phyloP scores from a whole-genome alignment of 37 sponge, comb jelly and placozoan species.

The Amphimedon queenslandica region DNA sequence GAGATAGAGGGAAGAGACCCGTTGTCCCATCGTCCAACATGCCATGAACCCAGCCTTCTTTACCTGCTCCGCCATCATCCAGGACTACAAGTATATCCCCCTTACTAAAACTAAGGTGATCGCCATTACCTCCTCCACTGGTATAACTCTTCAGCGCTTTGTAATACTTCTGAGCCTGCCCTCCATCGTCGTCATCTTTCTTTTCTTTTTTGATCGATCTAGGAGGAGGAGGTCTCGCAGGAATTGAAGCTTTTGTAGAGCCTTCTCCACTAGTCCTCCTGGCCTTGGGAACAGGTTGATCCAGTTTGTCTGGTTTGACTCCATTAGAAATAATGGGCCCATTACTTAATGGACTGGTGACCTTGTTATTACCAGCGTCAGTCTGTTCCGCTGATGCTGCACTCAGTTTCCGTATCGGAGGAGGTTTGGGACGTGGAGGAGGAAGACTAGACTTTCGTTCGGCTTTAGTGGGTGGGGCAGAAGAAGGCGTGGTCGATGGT shows the following conservation, averaged over 20 bases:
- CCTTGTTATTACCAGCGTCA: not conserved
- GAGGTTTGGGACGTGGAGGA: not conserved
- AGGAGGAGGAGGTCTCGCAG: conserved; percentile 5
- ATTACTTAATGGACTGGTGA: too few species aligned
- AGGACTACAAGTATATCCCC: conserved; percentile 59
- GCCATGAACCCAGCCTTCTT: conserved; percentile 37
- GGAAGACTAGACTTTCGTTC: not conserved
- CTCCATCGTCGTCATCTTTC: not conserved
- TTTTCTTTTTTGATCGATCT: not conserved
- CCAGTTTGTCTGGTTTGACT: too few species aligned
- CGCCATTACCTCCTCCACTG: conserved; percentile 1
- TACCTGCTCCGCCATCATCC: conserved; percentile 12
- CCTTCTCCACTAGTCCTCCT: too few species aligned
- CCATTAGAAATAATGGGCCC: too few species aligned
- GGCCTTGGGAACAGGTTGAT: too few species aligned
- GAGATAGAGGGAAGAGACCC: conserved; percentile 52
- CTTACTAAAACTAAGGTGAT: conserved; percentile 34
- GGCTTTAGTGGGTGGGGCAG: not conserved
- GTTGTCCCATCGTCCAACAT: conserved; percentile 73
- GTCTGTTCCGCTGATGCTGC: not conserved
- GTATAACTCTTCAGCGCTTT: conserved; percentile 35
- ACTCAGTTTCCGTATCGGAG: not conserved
- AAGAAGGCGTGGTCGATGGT: not conserved
- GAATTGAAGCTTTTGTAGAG: too few species aligned
- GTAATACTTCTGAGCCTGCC: conserved; percentile 24